Percentiles rank a stretch among this genome's conserved stretches.
phyloP scores from a whole-genome alignment of 2,888 invertebrate genomes.

The Rhingia campestris region DNA sequence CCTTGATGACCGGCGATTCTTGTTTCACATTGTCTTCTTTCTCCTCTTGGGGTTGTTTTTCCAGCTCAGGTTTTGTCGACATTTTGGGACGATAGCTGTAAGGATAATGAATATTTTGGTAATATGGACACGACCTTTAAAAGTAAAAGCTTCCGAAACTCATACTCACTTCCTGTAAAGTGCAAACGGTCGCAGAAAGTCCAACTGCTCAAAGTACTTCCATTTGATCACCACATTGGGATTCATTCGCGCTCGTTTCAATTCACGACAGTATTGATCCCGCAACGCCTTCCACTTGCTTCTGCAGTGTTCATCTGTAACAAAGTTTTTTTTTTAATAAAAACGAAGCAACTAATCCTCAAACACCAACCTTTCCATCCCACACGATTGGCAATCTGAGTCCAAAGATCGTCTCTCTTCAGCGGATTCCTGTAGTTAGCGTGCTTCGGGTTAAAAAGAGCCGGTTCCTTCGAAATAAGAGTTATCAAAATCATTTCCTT shows the following conservation, averaged over 20 bases:
- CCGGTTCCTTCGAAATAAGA: slow-evolving; percentile 79
- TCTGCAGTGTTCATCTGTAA: slow-evolving; percentile 79
- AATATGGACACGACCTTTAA: background rate
- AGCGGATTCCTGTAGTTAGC: slow-evolving; percentile 79
- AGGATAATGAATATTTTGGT: background rate
- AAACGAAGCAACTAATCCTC: too few relatives aligned
- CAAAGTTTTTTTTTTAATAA: background rate
- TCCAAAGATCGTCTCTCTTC: slow-evolving; percentile 80
- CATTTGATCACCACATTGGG: slow-evolving; percentile 79
- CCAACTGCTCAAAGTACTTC: slow-evolving; percentile 80
- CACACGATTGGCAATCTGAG: slow-evolving; percentile 78
- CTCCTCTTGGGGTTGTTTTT: background rate
- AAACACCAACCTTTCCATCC: slow-evolving; percentile 79
- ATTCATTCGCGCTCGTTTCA: slow-evolving; percentile 79
- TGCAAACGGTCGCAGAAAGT: slow-evolving; percentile 80
- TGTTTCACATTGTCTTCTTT: slow-evolving; percentile 64
- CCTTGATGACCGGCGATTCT: slow-evolving; percentile 76
- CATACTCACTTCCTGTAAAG: slow-evolving; percentile 79
- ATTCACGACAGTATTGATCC: slow-evolving; percentile 81
- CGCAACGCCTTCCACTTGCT: slow-evolving; percentile 81
- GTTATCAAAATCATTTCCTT: slow-evolving; percentile 79
- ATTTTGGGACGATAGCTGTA: slow-evolving; percentile 48
- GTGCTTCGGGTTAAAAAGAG: slow-evolving; percentile 80
- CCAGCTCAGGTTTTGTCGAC: background rate
- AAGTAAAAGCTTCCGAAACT: background rate